Base-by-base conservation (phyloP, 2,888 invertebrate species). In the Morinoia aosen region DNA sequence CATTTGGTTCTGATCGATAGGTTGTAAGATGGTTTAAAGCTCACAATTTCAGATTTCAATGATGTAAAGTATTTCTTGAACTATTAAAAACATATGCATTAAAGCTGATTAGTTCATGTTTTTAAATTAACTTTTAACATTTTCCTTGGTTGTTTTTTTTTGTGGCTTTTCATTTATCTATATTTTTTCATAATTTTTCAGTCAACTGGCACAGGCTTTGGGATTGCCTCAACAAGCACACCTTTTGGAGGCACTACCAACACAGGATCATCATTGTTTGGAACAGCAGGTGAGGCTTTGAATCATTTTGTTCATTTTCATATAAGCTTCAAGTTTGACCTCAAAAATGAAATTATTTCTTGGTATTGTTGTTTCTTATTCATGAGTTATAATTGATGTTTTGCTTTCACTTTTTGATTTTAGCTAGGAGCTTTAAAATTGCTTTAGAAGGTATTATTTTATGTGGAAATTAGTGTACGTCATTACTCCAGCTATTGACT, bases 191-290 rank as follows among this genome's bases (percentile, higher is more conserved):
- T 33, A 3, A 14, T 33, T 25, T 90, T 90, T 40, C 48, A 90
- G 90, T 16, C 40, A 11, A 90, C 90, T 2, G 25, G 90, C 48
- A 8, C 90, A 90, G 90, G 90, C 8, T 90, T 90, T 90, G 90
- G 90, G 39, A 48, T 48, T 40, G 90, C 48, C 7, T 90, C 90
- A 12, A 90, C 90, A 40, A 90, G 90, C 90, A 90, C 90, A 16
- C 90, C 90, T 11, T 90, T 90, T 40, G 90, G 90, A 16, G 48
- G 90, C 48, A 48, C 40, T 14, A 90, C 90, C 7, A 90, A 90
- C 48, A 90, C 90, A 39, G 94, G 94, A 25, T 58, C 94, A 11
- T 94, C 94, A 56, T 57, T 94, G 33, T 94, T 94, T 58, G 94
- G 94, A 56, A 57, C 94, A 58, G 39, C 94, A 57, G 94, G 58